Percentiles rank a stretch among this genome's conserved stretches.
Conservation (phyloP, 2,797 vertebrate genomes). For the Delichon dasypus region DNA sequence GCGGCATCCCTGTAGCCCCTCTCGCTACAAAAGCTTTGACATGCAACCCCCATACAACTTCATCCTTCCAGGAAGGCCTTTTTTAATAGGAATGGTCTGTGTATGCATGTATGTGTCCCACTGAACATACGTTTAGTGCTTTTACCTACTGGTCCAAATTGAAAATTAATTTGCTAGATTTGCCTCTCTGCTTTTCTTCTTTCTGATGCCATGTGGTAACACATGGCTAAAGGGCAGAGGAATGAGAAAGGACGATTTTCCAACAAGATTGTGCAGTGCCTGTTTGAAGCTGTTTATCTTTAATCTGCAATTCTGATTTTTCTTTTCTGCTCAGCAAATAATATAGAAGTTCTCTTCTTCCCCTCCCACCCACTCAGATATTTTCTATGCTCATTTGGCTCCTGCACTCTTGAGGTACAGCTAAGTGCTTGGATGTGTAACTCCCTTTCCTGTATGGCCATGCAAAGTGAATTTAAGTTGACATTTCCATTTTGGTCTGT, state of each 20-base stretch:
- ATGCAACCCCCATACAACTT: not conserved
- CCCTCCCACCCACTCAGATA: not conserved
- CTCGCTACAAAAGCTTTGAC: rapidly evolving
- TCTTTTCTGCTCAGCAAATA: not conserved
- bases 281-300: not conserved
- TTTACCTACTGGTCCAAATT: not conserved
- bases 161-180: not conserved
- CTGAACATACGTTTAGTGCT: not conserved
- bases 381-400: not conserved
- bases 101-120: not conserved
- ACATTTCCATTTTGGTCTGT: not conserved
- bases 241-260: not conserved
- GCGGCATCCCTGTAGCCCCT: not conserved
- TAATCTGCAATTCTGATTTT: not conserved
- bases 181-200: not conserved
- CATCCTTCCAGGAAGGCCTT: not conserved
- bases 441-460: not conserved
- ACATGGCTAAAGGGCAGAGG: not conserved
- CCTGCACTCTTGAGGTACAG: not conserved
- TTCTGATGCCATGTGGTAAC: not conserved
- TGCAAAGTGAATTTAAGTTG: not conserved
- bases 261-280: not conserved
- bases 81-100: not conserved
- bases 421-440: not conserved
- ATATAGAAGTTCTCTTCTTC: not conserved